These are phyloP conservation scores for Chorisops tibialis DNA, from an alignment of 2,888 invertebrate genomes.

Conservation along the genomic window DNA sequence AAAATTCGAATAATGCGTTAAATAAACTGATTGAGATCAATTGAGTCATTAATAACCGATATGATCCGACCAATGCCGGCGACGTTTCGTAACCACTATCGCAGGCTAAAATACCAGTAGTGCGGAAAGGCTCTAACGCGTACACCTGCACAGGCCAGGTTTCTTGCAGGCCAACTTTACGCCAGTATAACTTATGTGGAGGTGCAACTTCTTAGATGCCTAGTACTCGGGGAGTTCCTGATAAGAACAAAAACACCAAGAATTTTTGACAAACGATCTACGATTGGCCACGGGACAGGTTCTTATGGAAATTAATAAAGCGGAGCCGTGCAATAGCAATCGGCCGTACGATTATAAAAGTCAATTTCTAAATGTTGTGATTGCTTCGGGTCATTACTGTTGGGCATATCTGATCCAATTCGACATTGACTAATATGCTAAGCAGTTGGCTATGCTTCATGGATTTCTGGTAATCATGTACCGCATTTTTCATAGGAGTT, in stretches of 20 bases:
- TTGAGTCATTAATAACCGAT: slow-evolving; percentile 48
- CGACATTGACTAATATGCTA: slow-evolving; percentile 18
- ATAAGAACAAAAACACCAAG: background rate
- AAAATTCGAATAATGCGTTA: slow-evolving; percentile 20
- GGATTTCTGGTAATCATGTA: slow-evolving; percentile 12
- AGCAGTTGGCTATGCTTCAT: background rate
- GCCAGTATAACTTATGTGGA: too few relatives aligned
- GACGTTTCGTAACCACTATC: slow-evolving; percentile 4
- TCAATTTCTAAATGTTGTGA: slow-evolving; percentile 22
- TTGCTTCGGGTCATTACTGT: slow-evolving; percentile 14
- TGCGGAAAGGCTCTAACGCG: background rate
- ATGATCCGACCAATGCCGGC: slow-evolving; percentile 38
- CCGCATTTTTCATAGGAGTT: slow-evolving; percentile 16
- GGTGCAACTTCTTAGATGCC: too few relatives aligned
- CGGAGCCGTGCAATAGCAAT: background rate
- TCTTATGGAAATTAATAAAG: slow-evolving; percentile 10
- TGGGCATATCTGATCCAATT: slow-evolving; percentile 17
- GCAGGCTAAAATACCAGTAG: slow-evolving; percentile 9
- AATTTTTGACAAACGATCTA: slow-evolving; percentile 16
- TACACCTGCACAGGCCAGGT: too few relatives aligned
- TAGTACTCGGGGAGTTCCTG: too few relatives aligned
- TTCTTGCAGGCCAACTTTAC: too few relatives aligned
- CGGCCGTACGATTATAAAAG: background rate
- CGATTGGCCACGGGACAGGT: slow-evolving; percentile 7
- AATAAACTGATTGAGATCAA: slow-evolving; percentile 36